phyloP scores from a whole-genome alignment of 2,888 invertebrate species.

The Patella pellucida region DNA sequence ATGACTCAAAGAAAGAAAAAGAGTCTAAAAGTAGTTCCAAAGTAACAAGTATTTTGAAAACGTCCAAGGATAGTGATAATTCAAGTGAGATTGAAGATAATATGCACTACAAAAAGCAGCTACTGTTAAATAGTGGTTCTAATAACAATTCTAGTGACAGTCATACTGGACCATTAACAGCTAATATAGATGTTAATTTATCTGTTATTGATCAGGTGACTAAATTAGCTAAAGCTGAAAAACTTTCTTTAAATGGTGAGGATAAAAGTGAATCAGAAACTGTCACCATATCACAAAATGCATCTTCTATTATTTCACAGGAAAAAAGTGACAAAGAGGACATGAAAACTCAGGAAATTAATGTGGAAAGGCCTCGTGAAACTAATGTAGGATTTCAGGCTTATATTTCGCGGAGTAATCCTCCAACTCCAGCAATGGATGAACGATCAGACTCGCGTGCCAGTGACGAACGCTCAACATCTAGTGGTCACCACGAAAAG shows the following conservation, averaged over 20 bases:
- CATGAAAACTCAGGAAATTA: constrained; percentile 25
- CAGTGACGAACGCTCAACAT: constrained; percentile 53
- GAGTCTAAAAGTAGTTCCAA: background rate
- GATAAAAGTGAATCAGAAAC: constrained; percentile 35
- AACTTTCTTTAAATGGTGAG: constrained; percentile 47
- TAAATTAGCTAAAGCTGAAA: constrained; percentile 54
- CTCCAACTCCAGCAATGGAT: constrained; percentile 28
- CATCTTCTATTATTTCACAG: constrained; percentile 16
- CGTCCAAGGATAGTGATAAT: background rate
- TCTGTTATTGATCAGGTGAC: constrained; percentile 65
- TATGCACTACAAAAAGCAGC: constrained; percentile 68
- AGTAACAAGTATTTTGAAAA: background rate
- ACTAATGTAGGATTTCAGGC: constrained; percentile 18
- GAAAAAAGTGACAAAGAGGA: constrained; percentile 25
- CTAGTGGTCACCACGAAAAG: constrained; percentile 51
- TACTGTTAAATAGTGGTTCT: constrained; percentile 49
- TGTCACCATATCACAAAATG: constrained; percentile 15
- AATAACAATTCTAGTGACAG: constrained; percentile 16
- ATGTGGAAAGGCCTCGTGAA: constrained; percentile 22
- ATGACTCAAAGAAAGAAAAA: background rate
- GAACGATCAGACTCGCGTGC: constrained; percentile 47
- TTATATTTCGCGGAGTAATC: constrained; percentile 26
- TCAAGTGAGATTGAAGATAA: constrained; percentile 47
- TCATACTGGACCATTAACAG: constrained; percentile 26
- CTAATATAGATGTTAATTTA: constrained; percentile 61